Evolutionary conservation across 2,888 invertebrate genomes (phyloP), one percentile per base, ranked within the genome.

Genomic region (Amiota communis): DNA sequence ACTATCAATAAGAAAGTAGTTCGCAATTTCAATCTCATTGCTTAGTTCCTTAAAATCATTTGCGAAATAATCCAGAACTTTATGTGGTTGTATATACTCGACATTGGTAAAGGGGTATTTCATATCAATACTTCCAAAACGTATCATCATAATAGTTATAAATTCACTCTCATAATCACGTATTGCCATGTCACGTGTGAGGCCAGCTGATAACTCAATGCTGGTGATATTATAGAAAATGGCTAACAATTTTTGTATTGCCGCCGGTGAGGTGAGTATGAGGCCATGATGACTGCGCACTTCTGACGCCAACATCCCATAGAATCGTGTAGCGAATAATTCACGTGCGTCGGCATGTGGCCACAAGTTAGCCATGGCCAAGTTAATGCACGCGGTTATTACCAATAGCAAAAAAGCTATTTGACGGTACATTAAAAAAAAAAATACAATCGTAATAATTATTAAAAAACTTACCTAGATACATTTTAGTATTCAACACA

Each of bases 151-250:
- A 9, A 2, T n/a, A 11, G 56, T 9, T 1, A 53, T 13, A 1
- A 49, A 36, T 10, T 49, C 53, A 51, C 8, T n/a, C 36, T 13
- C 56, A 23, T 6, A 23, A 10, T 69, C 63, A 1, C 49, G 36
- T 15, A 74, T 51, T 6, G 68, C 59, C 72, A 74, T 49, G 46
- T 74, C 74, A 20, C 56, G 23, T 23, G 71, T n/a, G 17, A 74
- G 8, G 6, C 23, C 20, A 53, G 12, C 15, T 36, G 69, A 20
- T n/a, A 72, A 57, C 1, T 63, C 71, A 11, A 48, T 8, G 23
- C 36, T 47, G 56, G 69, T 72, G n/a, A 48, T 36, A 51, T 72
- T 69, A 65, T 74, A 74, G 20, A 74, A 63, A 6, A 72, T 64
- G 2, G 51, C 59, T 11, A 74, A 47, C 2, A 74, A 8, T 10